These are phyloP conservation scores for Rhizoglyphus robini DNA, from an alignment of 1,140 invertebrate species.

Conservation along the genomic window DNA sequence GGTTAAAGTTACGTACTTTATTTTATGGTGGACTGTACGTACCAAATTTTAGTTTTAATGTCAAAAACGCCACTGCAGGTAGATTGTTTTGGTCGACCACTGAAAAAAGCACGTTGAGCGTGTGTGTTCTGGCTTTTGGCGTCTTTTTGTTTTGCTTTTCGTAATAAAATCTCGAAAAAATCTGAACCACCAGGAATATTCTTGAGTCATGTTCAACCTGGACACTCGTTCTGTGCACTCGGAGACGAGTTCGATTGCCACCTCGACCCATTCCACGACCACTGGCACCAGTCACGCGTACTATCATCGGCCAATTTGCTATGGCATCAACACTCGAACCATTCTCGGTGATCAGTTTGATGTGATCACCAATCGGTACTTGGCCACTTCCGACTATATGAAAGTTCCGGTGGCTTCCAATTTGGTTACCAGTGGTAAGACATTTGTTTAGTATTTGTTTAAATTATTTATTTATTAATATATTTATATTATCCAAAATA, in stretches of 20 bases:
- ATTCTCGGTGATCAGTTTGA: background rate
- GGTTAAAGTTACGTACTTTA: too few species aligned
- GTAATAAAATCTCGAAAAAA: background rate
- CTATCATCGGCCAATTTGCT: background rate
- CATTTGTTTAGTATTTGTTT: background rate
- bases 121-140: background rate
- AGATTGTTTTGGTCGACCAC: too few species aligned
- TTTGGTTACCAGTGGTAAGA: background rate
- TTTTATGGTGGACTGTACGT: too few species aligned
- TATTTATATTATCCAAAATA: background rate
- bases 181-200: background rate
- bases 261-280: background rate
- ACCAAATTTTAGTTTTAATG: too few species aligned
- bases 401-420: background rate
- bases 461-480: background rate
- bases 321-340: background rate
- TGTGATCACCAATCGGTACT: background rate
- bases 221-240: background rate
- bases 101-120: too few species aligned
- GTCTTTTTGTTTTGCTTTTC: background rate
- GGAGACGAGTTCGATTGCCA: background rate
- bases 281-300: background rate
- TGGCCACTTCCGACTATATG: background rate
- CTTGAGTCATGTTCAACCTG: background rate
- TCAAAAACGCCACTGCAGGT: too few species aligned